These are phyloP conservation scores for Drosophila anomalata DNA, from an alignment of 2,888 invertebrate genomes.

Conservation along the genomic window DNA sequence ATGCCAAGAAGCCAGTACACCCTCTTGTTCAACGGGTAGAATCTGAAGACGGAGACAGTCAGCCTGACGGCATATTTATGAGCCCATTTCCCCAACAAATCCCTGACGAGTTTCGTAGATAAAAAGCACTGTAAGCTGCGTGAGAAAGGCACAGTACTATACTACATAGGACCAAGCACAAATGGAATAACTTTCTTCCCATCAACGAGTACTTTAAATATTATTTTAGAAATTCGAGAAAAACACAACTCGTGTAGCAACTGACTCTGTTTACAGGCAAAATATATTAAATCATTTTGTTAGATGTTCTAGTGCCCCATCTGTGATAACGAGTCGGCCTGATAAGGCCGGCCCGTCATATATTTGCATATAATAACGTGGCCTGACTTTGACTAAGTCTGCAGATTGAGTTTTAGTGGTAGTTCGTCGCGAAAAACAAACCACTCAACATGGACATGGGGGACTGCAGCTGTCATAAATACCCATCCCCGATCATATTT, in stretches of 20 bases:
- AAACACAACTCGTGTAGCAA: constrained; percentile 28
- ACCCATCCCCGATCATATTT: constrained; percentile 9
- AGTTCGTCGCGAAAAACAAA: constrained; percentile 47
- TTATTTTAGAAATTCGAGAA: constrained; percentile 26
- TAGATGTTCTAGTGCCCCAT: constrained; percentile 64
- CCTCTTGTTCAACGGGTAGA: constrained; percentile 4
- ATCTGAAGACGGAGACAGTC: constrained; percentile 14
- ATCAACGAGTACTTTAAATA: constrained; percentile 25
- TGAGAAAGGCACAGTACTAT: constrained; percentile 70
- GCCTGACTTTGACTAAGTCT: constrained; percentile 43
- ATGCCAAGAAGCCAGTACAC: neutral
- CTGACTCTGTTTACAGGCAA: constrained; percentile 58
- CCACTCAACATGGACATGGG: constrained; percentile 29
- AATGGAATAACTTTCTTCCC: constrained; percentile 26
- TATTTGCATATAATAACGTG: constrained; percentile 64
- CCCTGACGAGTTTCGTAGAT: constrained; percentile 40
- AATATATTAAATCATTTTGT: constrained; percentile 71
- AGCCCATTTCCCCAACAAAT: constrained; percentile 60
- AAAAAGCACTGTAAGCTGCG: constrained; percentile 60
- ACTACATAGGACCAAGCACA: constrained; percentile 14
- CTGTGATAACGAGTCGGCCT: constrained; percentile 36
- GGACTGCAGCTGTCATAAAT: constrained; percentile 61
- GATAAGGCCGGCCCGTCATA: constrained; percentile 64
- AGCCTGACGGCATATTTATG: constrained; percentile 66
- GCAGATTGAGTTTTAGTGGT: constrained; percentile 35